A percentile compares a stretch with the other conserved stretches of the same genome.
These are phyloP conservation scores for Strigamia transsilvanica DNA, from an alignment of 2,888 invertebrate species.

Conservation along the genomic window DNA sequence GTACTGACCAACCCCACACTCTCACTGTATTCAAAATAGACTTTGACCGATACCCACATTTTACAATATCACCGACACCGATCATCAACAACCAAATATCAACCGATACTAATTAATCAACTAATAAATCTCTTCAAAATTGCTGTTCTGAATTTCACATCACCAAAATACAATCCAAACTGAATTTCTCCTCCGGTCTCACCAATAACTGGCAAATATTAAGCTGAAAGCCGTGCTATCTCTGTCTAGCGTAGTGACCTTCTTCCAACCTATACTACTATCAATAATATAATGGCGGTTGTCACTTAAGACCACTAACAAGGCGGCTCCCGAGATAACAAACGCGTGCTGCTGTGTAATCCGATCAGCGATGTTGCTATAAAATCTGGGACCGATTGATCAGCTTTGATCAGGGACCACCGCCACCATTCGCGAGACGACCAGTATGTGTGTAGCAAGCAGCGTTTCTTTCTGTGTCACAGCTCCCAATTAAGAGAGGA, in stretches of 20 bases:
- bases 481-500: background rate
- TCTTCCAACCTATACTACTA: background rate
- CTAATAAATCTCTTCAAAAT: no score
- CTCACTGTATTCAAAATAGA: no score
- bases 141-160: no score
- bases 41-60: no score
- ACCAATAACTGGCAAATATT: background rate
- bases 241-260: background rate
- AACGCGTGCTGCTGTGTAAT: constrained; percentile 31
- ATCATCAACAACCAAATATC: no score
- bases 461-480: constrained; percentile 13
- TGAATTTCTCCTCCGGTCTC: background rate
- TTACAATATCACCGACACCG: no score
- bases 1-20: no score
- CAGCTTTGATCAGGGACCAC: constrained; percentile 42
- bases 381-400: constrained; percentile 44
- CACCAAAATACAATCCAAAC: no score
- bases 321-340: constrained; percentile 42
- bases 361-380: constrained; percentile 35
- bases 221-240: background rate
- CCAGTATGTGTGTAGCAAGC: background rate
- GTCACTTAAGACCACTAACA: constrained; percentile 44
- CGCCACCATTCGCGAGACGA: constrained; percentile 38
- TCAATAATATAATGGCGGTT: constrained; percentile 44
- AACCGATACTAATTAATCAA: no score